Percentiles rank a stretch among this genome's conserved stretches.
Evolutionary conservation across 1,140 invertebrate genomes (phyloP).

Genomic region (Matsumurasca onukii): DNA sequence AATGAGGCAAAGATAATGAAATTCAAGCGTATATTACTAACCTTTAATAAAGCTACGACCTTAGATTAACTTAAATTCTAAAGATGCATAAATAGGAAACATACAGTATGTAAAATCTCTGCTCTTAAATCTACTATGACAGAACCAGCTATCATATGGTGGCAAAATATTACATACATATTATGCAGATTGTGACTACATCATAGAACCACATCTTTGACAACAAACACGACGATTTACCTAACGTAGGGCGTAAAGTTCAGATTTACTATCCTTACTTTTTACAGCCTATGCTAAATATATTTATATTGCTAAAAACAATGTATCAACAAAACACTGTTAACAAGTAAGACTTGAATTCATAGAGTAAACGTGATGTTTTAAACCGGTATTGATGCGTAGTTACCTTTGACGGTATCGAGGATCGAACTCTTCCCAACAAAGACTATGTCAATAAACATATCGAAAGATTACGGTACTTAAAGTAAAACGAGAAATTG

Average conservation of each 20-base stretch:
- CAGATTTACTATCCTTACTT: constrained; percentile 2
- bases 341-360: too few relatives aligned
- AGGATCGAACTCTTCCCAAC: too few relatives aligned
- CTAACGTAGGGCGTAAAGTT: constrained; percentile 18
- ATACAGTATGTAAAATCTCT: constrained; percentile 9
- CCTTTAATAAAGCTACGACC: not conserved
- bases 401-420: too few relatives aligned
- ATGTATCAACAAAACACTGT: too few relatives aligned
- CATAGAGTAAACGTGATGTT: too few relatives aligned
- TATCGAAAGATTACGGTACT: too few relatives aligned
- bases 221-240: constrained; percentile 7
- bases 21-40: not conserved
- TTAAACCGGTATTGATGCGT: too few relatives aligned
- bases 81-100: constrained; percentile 8
- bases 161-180: constrained; percentile 20
- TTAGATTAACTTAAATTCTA: constrained; percentile 7
- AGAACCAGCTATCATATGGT: constrained; percentile 24
- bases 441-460: too few relatives aligned
- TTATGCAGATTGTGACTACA: constrained; percentile 9
- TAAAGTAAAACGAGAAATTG: too few relatives aligned
- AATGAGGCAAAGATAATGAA: not conserved
- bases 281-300: constrained; percentile 18
- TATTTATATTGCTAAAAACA: constrained; percentile 16
- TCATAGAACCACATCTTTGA: too few relatives aligned
- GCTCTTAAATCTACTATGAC: constrained; percentile 5